Conservation (phyloP, 2,888 invertebrate genomes). For the Cephonodes hylas region DNA sequence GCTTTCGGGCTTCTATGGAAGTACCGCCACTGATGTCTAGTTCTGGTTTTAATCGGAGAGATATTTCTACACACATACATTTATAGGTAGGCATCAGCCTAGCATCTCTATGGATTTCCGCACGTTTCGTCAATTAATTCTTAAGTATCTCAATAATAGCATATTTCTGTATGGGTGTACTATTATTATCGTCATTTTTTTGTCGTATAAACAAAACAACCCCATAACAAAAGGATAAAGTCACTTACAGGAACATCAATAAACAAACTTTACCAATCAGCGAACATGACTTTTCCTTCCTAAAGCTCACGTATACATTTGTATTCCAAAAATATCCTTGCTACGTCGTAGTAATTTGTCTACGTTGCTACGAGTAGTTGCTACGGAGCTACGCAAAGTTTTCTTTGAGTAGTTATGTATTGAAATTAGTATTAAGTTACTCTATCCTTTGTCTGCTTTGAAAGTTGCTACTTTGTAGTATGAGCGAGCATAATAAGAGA, state of each 20-base stretch:
- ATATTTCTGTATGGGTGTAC: background rate
- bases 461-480: background rate
- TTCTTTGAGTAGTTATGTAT: background rate
- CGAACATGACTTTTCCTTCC: background rate
- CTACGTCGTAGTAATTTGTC: constrained; percentile 4
- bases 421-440: background rate
- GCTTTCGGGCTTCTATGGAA: too few relatives aligned
- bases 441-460: background rate
- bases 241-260: background rate
- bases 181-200: too few relatives aligned
- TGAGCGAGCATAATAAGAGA: background rate
- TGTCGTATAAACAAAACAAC: background rate
- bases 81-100: too few relatives aligned
- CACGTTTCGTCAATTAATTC: too few relatives aligned
- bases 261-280: background rate
- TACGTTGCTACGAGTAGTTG: background rate
- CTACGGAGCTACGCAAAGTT: background rate
- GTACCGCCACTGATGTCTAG: too few relatives aligned
- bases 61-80: too few relatives aligned
- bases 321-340: background rate
- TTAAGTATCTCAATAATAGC: too few relatives aligned
- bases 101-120: too few relatives aligned
- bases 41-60: too few relatives aligned
- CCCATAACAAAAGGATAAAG: background rate
- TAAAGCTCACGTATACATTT: background rate